Evolutionary conservation across 2,888 invertebrate genomes (phyloP), one percentile per base, ranked within the genome.

Genomic region (Timema podura): DNA sequence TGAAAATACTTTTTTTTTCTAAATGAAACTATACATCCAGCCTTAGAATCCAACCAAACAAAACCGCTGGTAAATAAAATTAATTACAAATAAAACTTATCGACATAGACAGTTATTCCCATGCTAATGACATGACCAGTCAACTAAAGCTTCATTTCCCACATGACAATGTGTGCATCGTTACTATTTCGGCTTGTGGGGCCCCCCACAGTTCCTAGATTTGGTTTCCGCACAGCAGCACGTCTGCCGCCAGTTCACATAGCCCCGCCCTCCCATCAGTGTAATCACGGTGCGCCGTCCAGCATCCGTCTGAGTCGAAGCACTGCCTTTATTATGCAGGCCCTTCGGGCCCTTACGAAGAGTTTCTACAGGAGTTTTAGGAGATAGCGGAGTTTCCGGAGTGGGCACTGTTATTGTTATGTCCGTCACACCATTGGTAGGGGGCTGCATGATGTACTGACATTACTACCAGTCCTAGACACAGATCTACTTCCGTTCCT

Each of bases 151-250:
- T 91, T 92, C 83, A 91, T 89, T 81, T 96, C 95, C 95, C 95
- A 95, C 66, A 95, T 87, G 73, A 95, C 90, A 77, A 95, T 89
- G 82, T 95, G 93, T 15, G 95, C 94, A 84, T 94, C 93, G 78
- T 88, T 91, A 73, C 90, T 90, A 80, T 92, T 92, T 92, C 65
- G 90, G 89, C 73, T 90, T 90, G n/a, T 49, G 64, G 13, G 44
- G 15, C 8, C 45, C 30, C 59, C 30, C 44, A 65, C 65, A 76
- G 76, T 79, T 76, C 48, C 86, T 83, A 75, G 87, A 87, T 2
- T 84, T 74, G 79, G 77, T 69, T 79, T 82, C 73, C 78, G 77
- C 68, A 78, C 82, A 74, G 79, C 89, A 87, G 77, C 89, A 87
- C 16, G 90, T 87, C 77, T 92, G 92, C 70, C 92, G 85, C 90